Evolutionary conservation across 2,797 vertebrate species (phyloP).

Genomic region (Malurus leucopterus): DNA sequence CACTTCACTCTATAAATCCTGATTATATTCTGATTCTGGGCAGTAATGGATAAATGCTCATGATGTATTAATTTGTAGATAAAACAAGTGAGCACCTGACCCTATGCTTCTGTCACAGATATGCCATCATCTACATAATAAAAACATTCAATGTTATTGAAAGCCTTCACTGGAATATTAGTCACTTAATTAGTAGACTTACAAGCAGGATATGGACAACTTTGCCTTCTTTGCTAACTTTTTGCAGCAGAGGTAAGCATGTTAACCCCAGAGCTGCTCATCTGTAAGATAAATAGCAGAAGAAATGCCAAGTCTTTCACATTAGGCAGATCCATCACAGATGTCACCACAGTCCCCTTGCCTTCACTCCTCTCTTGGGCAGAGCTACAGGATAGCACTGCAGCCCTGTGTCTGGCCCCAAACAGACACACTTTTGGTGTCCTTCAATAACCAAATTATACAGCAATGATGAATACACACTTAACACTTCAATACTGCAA

Average conservation of each 20-base stretch:
- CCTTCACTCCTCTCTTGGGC: background rate
- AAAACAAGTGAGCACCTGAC: background rate
- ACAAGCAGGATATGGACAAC: background rate
- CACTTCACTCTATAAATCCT: background rate
- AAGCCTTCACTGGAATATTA: background rate
- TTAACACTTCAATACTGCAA: background rate
- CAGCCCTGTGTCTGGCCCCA: background rate
- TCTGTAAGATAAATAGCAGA: background rate
- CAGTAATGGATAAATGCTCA: background rate
- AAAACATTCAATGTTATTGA: background rate
- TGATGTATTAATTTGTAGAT: background rate
- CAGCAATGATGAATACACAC: background rate
- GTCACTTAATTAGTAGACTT: background rate
- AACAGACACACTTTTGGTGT: background rate
- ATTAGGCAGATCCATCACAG: background rate
- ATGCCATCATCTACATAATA: background rate
- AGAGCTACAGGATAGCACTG: background rate
- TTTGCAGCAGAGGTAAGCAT: background rate
- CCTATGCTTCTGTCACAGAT: background rate
- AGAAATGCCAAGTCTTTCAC: background rate
- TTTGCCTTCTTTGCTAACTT: background rate
- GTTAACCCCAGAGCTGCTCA: background rate
- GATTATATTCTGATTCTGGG: background rate
- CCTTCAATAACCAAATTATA: constrained; percentile 8
- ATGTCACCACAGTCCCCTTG: background rate